Conservation (phyloP, 30 jellyfish, hydroid and myxozoan genomes). For the Turritopsis rubra region DNA sequence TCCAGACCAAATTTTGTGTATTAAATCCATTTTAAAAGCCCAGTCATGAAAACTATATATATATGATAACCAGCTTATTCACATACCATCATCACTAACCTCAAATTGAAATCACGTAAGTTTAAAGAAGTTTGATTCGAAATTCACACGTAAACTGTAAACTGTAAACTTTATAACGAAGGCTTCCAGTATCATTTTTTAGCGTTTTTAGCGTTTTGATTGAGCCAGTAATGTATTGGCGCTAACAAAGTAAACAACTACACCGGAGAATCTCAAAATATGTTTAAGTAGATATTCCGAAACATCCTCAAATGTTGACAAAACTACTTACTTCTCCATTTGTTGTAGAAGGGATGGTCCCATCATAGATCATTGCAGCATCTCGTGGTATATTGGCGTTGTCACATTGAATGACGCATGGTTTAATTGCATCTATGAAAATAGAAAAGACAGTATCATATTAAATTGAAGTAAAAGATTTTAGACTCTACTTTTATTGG, state of each 20-base stretch:
- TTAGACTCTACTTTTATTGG: slow-evolving; percentile 29
- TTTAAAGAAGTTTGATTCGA: slow-evolving; percentile 14
- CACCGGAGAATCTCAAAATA: slow-evolving; percentile 6
- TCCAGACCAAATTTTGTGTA: background rate
- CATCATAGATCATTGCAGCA: slow-evolving; percentile 33
- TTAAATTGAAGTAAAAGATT: slow-evolving; percentile 28
- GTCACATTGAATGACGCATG: slow-evolving; percentile 1
- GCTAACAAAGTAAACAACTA: slow-evolving; percentile 29
- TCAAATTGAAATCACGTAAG: background rate
- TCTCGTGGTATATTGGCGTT: slow-evolving; percentile 19
- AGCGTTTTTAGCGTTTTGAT: background rate
- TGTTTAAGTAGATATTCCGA: slow-evolving; percentile 25
- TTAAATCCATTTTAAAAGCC: background rate
- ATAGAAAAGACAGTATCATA: background rate
- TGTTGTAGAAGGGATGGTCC: slow-evolving; percentile 40
- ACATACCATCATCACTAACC: too few species aligned
- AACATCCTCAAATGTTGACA: slow-evolving; percentile 36
- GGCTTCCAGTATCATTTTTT: background rate
- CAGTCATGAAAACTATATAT: background rate
- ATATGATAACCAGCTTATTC: too few species aligned
- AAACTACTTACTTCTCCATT: background rate
- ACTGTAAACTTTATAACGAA: background rate
- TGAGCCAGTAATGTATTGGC: slow-evolving; percentile 26
- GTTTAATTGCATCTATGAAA: background rate
- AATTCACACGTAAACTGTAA: slow-evolving; percentile 16